Evolutionary conservation across 2,888 invertebrate genomes (phyloP).

Genomic region (Microctonus aethiopoides): DNA sequence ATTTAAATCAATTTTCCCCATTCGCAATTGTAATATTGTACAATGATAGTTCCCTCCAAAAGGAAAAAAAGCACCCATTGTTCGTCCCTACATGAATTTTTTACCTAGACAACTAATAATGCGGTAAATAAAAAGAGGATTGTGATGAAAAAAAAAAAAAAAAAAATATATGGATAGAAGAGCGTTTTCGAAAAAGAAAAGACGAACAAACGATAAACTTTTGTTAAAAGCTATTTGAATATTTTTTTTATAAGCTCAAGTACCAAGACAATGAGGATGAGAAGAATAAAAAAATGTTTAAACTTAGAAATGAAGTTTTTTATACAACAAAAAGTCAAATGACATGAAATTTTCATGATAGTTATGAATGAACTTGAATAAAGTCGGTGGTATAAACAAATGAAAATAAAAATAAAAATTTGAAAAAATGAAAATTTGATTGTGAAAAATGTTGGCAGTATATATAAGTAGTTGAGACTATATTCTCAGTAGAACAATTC

Average conservation of each 20-base stretch:
- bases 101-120: neutral
- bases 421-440: neutral
- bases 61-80: neutral
- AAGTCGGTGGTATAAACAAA: neutral
- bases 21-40: too few species aligned
- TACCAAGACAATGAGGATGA: neutral
- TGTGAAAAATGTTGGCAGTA: neutral
- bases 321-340: neutral
- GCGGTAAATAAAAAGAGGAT: too few species aligned
- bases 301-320: neutral
- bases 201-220: neutral
- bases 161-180: neutral
- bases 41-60: too few species aligned
- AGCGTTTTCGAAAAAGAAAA: neutral
- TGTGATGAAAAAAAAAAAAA: neutral
- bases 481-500: neutral
- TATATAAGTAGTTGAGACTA: neutral
- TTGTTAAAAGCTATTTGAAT: neutral
- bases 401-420: neutral
- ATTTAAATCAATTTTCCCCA: too few species aligned
- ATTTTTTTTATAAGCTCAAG: neutral
- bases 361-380: neutral
- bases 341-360: neutral
- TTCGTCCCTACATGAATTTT: neutral
- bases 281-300: neutral